Evolutionary conservation across 2,888 invertebrate genomes (phyloP).

Genomic region (Xylophagus ater): DNA sequence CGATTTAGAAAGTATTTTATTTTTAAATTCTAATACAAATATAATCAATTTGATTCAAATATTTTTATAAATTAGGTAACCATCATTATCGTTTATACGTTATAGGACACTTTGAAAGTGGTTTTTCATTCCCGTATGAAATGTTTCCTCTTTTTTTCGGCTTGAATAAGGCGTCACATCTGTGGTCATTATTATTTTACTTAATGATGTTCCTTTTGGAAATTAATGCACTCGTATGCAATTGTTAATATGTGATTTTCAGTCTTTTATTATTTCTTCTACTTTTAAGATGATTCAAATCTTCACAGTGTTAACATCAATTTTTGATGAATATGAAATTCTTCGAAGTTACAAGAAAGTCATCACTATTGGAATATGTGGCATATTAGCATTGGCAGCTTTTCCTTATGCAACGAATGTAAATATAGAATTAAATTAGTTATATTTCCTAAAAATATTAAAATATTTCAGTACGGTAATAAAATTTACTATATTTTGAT

Average conservation of each 20-base stretch:
- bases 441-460: too few species aligned
- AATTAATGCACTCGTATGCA: constrained; percentile 55
- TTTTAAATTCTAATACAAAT: too few species aligned
- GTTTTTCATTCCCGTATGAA: too few species aligned
- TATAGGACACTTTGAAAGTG: too few species aligned
- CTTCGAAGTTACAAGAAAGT: constrained; percentile 1
- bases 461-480: too few species aligned
- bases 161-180: constrained; percentile 56
- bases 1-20: too few species aligned
- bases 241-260: not conserved
- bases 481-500: too few species aligned
- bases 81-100: too few species aligned
- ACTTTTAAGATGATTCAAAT: constrained; percentile 7
- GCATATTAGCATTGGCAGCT: not conserved
- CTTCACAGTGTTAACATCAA: constrained; percentile 4
- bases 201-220: constrained; percentile 62
- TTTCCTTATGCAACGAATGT: constrained; percentile 8
- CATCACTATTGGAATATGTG: constrained; percentile 3
- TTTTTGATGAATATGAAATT: constrained; percentile 5
- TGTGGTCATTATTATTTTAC: constrained; percentile 67
- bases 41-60: too few species aligned
- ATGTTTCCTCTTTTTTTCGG: constrained; percentile 59
- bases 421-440: too few species aligned
- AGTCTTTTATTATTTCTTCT: not conserved
- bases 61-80: too few species aligned